phyloP scores from a whole-genome alignment of 2,888 invertebrate genomes.

The Podotricha telesiphe region DNA sequence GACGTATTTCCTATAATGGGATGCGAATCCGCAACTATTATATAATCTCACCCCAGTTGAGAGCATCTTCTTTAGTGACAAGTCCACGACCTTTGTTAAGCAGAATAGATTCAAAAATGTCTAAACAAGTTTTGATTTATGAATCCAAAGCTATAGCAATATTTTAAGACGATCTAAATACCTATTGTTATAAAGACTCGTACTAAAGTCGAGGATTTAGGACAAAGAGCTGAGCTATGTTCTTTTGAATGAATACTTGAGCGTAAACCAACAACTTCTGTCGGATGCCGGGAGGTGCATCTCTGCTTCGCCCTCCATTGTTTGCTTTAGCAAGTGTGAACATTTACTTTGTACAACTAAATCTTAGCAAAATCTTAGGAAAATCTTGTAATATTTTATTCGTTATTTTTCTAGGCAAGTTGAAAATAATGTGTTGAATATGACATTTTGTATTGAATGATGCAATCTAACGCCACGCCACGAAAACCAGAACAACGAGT shows the following conservation, averaged over 20 bases:
- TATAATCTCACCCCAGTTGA: too few species aligned
- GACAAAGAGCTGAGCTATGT: constrained; percentile 11
- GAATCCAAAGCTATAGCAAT: not conserved
- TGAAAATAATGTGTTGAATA: too few species aligned
- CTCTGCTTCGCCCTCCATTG: constrained; percentile 14
- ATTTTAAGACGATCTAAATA: constrained; percentile 1
- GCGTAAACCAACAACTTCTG: constrained; percentile 22
- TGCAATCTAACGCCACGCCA: too few species aligned
- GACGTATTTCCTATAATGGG: too few species aligned
- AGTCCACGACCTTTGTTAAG: too few species aligned
- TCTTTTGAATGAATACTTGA: constrained; percentile 23
- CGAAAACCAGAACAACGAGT: too few species aligned
- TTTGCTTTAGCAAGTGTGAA: constrained; percentile 4
- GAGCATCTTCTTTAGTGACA: too few species aligned
- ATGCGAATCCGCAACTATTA: too few species aligned
- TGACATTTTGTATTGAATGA: too few species aligned
- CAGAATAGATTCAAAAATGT: too few species aligned
- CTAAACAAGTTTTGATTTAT: not conserved
- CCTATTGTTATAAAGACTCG: constrained; percentile 3
- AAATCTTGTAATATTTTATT: too few species aligned
- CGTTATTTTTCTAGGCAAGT: too few species aligned
- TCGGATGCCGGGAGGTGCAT: constrained; percentile 17
- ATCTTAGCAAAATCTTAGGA: constrained; percentile 1
- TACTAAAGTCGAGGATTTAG: constrained; percentile 13
- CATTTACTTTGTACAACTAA: constrained; percentile 2